A percentile compares a stretch with the other conserved stretches of the same genome.
These are phyloP conservation scores for Helicoverpa assulta DNA, from an alignment of 2,888 invertebrate species.

Conservation along the genomic window DNA sequence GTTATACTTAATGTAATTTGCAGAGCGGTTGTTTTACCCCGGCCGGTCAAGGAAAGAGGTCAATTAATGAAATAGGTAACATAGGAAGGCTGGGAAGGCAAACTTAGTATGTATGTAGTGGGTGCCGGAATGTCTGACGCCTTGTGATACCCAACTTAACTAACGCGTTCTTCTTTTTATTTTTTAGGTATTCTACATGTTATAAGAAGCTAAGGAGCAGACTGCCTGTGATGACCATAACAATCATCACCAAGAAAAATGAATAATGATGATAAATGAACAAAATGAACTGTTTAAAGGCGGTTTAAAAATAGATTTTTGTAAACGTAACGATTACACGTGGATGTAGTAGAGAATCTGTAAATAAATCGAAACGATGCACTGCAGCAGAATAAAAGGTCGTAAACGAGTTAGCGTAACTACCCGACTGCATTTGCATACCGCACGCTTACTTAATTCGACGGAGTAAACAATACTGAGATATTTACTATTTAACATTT, in stretches of 20 bases:
- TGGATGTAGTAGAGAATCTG: conserved; percentile 11
- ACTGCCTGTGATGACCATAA: too few species aligned
- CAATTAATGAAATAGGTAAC: not conserved
- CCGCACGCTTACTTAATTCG: conserved; percentile 8
- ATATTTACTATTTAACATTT: conserved; percentile 29
- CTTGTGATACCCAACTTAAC: too few species aligned
- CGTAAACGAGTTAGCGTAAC: conserved; percentile 26
- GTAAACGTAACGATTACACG: conserved; percentile 26
- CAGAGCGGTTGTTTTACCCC: not conserved
- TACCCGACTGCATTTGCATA: conserved; percentile 7
- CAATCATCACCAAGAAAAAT: not conserved
- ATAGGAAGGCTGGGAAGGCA: too few species aligned
- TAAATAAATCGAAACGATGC: conserved; percentile 32
- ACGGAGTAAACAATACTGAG: conserved; percentile 9
- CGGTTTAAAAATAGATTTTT: not conserved
- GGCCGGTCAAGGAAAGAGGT: not conserved
- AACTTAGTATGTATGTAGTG: too few species aligned
- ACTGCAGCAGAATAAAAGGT: conserved; percentile 15
- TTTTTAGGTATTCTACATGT: too few species aligned
- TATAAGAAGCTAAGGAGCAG: too few species aligned
- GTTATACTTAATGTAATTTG: too few species aligned
- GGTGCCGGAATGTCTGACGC: too few species aligned
- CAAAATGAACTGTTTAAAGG: not conserved
- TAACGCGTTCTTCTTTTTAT: too few species aligned
- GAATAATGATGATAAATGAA: not conserved